These are phyloP conservation scores for Apotomis turbidana DNA, from an alignment of 2,888 invertebrate genomes.

Conservation along the genomic window DNA sequence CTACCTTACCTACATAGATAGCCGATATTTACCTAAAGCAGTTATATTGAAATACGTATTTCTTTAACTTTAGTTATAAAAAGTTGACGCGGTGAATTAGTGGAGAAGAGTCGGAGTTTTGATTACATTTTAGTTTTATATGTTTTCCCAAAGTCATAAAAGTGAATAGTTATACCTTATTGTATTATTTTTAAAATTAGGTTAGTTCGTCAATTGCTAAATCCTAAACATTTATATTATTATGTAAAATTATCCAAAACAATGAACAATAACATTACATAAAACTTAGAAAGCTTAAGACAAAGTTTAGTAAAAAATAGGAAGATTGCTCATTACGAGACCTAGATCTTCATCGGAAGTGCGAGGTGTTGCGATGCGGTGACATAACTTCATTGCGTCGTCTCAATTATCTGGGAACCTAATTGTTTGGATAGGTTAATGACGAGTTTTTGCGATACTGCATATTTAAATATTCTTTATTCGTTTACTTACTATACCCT, in stretches of 20 bases:
- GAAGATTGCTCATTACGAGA: constrained; percentile 23
- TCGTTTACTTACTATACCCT: neutral
- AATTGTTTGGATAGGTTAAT: constrained; percentile 19
- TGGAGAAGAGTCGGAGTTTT: no score
- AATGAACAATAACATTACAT: constrained; percentile 30
- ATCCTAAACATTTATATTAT: neutral
- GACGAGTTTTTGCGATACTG: constrained; percentile 3
- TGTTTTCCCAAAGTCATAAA: no score
- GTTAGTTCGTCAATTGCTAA: neutral
- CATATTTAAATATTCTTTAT: neutral
- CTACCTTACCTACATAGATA: no score
- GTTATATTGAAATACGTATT: no score
- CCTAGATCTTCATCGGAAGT: constrained; percentile 32
- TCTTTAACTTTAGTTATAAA: no score
- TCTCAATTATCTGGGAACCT: constrained; percentile 25
- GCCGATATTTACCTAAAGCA: no score
- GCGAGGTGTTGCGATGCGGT: constrained; percentile 10
- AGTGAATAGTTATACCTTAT: no score
- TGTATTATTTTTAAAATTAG: neutral
- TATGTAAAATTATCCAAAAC: constrained; percentile 20
- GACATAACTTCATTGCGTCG: constrained; percentile 29
- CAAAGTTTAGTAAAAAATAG: constrained; percentile 25
- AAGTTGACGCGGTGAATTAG: no score
- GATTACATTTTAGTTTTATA: no score
- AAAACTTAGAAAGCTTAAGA: constrained; percentile 24